These are phyloP conservation scores for Spodoptera picta DNA, from an alignment of 2,888 invertebrate genomes.

Conservation along the genomic window DNA sequence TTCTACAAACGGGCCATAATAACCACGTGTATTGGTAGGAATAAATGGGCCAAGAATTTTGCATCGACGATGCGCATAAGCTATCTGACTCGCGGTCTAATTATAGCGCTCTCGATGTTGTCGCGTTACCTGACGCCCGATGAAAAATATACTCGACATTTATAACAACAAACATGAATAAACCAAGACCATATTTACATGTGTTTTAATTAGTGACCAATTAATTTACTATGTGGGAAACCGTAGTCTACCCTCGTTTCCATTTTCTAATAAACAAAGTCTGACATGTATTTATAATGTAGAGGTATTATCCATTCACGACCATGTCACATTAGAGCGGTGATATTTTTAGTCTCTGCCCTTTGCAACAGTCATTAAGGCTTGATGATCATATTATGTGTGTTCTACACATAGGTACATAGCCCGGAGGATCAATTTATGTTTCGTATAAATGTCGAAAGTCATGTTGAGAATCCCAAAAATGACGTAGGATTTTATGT, in stretches of 20 bases:
- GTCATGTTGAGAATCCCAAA: slow-evolving; percentile 22
- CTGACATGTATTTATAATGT: slow-evolving; percentile 19
- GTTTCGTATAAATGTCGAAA: slow-evolving; percentile 31
- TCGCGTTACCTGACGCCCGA: slow-evolving; percentile 69
- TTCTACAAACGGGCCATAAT: slow-evolving; percentile 55
- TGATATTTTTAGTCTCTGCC: slow-evolving; percentile 38
- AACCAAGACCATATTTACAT: slow-evolving; percentile 15
- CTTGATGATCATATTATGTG: slow-evolving; percentile 33
- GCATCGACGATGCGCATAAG: slow-evolving; percentile 74
- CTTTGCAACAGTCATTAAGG: slow-evolving; percentile 42
- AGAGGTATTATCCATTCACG: slow-evolving; percentile 29
- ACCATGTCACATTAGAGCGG: slow-evolving; percentile 23
- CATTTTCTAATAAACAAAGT: slow-evolving; percentile 26
- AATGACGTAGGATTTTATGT: slow-evolving; percentile 1
- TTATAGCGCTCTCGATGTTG: slow-evolving; percentile 72
- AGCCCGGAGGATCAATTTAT: slow-evolving; percentile 19
- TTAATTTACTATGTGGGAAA: slow-evolving; percentile 34
- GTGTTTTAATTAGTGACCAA: slow-evolving; percentile 29
- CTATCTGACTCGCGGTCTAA: slow-evolving; percentile 76
- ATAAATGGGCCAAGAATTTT: slow-evolving; percentile 78
- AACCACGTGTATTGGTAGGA: slow-evolving; percentile 57
- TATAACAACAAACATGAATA: slow-evolving; percentile 14
- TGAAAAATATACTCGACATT: slow-evolving; percentile 54
- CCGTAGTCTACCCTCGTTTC: slow-evolving; percentile 8
- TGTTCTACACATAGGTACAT: slow-evolving; percentile 12